These are phyloP conservation scores for Leptinotarsa lineolata DNA, from an alignment of 1,140 invertebrate species.

Conservation along the genomic window DNA sequence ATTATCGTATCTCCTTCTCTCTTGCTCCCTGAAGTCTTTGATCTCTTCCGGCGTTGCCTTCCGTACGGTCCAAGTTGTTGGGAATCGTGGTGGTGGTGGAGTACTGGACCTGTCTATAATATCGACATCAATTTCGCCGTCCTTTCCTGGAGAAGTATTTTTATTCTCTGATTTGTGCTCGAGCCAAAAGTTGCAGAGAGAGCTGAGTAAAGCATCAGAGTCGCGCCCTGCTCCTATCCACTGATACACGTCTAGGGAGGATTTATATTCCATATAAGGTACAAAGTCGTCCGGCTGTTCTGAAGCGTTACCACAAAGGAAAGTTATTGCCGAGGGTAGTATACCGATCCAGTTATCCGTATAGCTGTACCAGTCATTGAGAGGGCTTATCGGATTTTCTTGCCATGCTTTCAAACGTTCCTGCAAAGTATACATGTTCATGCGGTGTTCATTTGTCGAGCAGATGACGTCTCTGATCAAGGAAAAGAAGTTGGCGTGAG, in stretches of 20 bases:
- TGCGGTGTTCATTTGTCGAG: slow-evolving; percentile 79
- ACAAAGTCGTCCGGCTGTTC: slow-evolving; percentile 88
- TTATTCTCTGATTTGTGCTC: slow-evolving; percentile 61
- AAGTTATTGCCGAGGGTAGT: slow-evolving; percentile 81
- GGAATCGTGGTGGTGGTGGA: slow-evolving; percentile 58
- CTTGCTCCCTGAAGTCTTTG: slow-evolving; percentile 76
- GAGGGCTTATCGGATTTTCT: slow-evolving; percentile 76
- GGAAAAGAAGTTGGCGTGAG: slow-evolving; percentile 81
- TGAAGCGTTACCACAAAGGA: slow-evolving; percentile 83
- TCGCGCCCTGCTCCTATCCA: slow-evolving; percentile 96
- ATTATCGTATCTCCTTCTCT: slow-evolving; percentile 70
- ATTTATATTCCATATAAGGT: slow-evolving; percentile 90
- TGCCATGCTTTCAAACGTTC: slow-evolving; percentile 79
- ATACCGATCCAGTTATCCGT: slow-evolving; percentile 78
- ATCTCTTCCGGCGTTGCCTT: slow-evolving; percentile 79
- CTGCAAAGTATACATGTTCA: slow-evolving; percentile 74
- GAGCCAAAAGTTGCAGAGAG: slow-evolving; percentile 78
- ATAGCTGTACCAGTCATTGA: slow-evolving; percentile 77
- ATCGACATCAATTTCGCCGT: slow-evolving; percentile 53
- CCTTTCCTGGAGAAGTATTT: slow-evolving; percentile 44
- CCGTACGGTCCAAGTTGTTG: slow-evolving; percentile 79
- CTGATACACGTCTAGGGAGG: slow-evolving; percentile 73
- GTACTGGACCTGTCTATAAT: slow-evolving; percentile 49
- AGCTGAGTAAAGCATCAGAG: slow-evolving; percentile 76
- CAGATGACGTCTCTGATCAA: slow-evolving; percentile 81